Evolutionary conservation across 1,140 invertebrate species (phyloP), one percentile per base, ranked within the genome.

Genomic region (Calliopsis andreniformis): DNA sequence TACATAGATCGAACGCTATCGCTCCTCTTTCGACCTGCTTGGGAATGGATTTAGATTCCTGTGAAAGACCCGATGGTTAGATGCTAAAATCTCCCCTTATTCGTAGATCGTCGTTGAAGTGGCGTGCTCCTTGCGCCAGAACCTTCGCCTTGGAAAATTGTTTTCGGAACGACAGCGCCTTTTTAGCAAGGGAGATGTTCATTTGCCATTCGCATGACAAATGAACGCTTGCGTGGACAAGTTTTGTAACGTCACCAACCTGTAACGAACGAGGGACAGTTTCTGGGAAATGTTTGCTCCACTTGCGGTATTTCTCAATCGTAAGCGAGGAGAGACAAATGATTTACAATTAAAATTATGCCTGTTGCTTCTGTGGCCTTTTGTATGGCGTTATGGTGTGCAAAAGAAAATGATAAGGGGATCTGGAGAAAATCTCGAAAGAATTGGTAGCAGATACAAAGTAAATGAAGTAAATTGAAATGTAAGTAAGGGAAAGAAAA

Each of bases 21-120:
- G 43, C 20, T 76, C 64, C 53, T 58, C 72, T 76, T 68, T 68
- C 18, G 71, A 68, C 32, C 53, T n/a, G 28, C 6, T 39, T 30
- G 7, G n/a, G 28, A 56, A 73, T 45, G 61, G 70, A 28, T 73
- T 32, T 20, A 56, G 35, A 14, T 75, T 58, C 42, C 45, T 30
- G 10, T 10, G 25, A 5, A 16, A 43, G n/a, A 12, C 7, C 28
- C 16, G 18, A 23, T 14, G 6, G 18, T 12, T 8, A 32, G 39
- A 7, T n/a, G n/a, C n/a, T n/a, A n/a, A n/a, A n/a, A n/a, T n/a
- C n/a, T n/a, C n/a, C n/a, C n/a, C n/a, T n/a, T n/a, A n/a, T n/a
- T n/a, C n/a, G n/a, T n/a, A n/a, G n/a, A n/a, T n/a, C n/a, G n/a
- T n/a, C n/a, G n/a, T n/a, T n/a, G n/a, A 6, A n/a, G n/a, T n/a